Evolutionary conservation across 1,140 invertebrate species (phyloP), one percentile per base, ranked within the genome.

Genomic region (Drosophila asahinai): DNA sequence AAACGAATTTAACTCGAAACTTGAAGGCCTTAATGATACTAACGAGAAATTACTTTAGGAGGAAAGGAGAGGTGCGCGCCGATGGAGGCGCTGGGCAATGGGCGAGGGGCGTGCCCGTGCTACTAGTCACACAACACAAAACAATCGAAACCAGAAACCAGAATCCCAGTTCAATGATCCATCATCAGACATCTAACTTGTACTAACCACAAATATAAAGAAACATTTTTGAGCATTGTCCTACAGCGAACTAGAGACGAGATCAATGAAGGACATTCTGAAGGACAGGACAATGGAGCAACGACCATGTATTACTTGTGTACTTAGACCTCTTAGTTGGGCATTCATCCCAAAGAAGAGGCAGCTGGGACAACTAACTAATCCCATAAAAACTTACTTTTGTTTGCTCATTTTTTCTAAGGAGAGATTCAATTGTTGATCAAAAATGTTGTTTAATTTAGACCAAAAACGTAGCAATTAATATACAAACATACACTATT

Each of bases 1-100:
- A 90, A 86, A 91, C 81, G 86, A 89, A 89, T 89, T 89, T 89
- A 89, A 71, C 77, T 82, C 75, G 86, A 86, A 90, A 90, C 86
- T 78, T 86, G 58, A 89, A 86, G 86, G 86, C 86, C 86, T 90
- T 90, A 90, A 86, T 86, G 82, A 90, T 82, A 91, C 79, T 78
- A 87, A 90, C 72, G 74, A 49, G 70, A 66, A 77, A 79, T 72
- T 79, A 83, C 65, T 89, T 87, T 84, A 89, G 81, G 77, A 77
- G 52, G 63, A n/a, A n/a, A n/a, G n/a, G n/a, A 57, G 8, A 40
- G 54, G 54, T 42, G 48, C 68, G 71, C 68, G 65, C 74, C 55
- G 58, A 65, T 70, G 70, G 54, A 52, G 63, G 63, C 33, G 52
- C 1, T 22, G 33, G 52, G 33, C 30, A 8, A 3, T 22, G 62